phyloP scores from a whole-genome alignment of 2,113 vertebrate species.

The Halcyon malimbica region DNA sequence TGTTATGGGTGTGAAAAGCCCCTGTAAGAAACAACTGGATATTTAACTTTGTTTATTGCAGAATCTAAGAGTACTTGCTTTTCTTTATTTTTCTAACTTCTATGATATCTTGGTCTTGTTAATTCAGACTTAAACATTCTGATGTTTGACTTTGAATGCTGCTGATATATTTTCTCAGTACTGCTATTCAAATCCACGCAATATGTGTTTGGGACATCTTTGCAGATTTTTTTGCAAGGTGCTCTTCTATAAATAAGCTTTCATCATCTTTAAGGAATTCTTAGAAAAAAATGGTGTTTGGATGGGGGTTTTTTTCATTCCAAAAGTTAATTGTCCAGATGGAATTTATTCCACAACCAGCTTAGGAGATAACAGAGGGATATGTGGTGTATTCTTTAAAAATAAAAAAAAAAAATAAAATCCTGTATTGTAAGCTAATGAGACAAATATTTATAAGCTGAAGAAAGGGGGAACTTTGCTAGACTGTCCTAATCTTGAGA shows the following conservation, averaged over 20 bases:
- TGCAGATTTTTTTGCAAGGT: not conserved
- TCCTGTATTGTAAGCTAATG: not conserved
- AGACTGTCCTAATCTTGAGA: not conserved
- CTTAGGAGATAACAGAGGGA: not conserved
- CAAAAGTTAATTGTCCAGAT: not conserved
- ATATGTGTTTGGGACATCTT: not conserved
- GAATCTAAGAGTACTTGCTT: not conserved
- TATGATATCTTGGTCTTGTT: rapidly evolving
- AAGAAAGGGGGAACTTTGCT: not conserved
- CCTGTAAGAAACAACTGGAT: not conserved
- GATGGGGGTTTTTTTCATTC: not conserved
- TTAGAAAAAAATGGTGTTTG: not conserved
- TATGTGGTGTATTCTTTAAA: not conserved
- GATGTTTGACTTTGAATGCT: not conserved
- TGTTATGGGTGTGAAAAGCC: not conserved
- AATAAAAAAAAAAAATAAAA: not conserved
- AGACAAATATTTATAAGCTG: not conserved
- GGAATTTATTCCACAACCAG: not conserved
- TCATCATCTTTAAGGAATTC: not conserved
- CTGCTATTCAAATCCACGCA: not conserved
- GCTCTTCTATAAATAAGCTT: not conserved
- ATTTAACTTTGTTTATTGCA: not conserved
- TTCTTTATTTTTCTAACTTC: not conserved
- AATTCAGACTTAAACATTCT: not conserved
- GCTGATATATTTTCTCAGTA: rapidly evolving